Conservation (phyloP, 2,797 vertebrate species). For the Oophaga sylvatica region DNA sequence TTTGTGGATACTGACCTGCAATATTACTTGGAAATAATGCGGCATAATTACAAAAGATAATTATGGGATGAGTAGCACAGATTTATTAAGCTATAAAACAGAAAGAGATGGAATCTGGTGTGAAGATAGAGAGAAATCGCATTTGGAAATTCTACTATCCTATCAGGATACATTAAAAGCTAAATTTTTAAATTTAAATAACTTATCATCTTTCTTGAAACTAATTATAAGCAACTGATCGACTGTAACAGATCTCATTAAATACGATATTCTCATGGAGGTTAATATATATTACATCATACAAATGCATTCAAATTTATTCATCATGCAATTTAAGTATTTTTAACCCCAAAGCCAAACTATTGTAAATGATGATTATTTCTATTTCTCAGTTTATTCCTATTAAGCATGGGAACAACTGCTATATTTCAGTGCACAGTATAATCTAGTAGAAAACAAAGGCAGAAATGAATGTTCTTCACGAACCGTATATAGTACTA, state of each 20-base stretch:
- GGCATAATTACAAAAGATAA: conserved; percentile 16
- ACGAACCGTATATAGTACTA: not conserved
- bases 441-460: not conserved
- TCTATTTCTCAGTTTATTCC: conserved; percentile 21
- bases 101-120: not conserved
- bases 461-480: not conserved
- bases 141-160: not conserved
- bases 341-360: conserved; percentile 23
- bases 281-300: conserved; percentile 26
- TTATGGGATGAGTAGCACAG: not conserved
- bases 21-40: conserved; percentile 15
- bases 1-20: conserved; percentile 5
- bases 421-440: not conserved
- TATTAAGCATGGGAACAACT: conserved; percentile 9
- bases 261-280: conserved; percentile 21
- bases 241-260: conserved; percentile 42
- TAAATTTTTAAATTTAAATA: conserved; percentile 17
- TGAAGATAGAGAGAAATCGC: not conserved
- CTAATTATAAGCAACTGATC: conserved; percentile 37
- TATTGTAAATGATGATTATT: conserved; percentile 37
- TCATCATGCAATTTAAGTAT: conserved; percentile 15
- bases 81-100: conserved; percentile 8
- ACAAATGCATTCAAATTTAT: conserved; percentile 37
- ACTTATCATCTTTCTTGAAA: conserved; percentile 29
- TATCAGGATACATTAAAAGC: conserved; percentile 4